A percentile compares a stretch with the other conserved stretches of the same genome.
Conservation (phyloP, 2,888 invertebrate species). For the Cynaeus angustus region DNA sequence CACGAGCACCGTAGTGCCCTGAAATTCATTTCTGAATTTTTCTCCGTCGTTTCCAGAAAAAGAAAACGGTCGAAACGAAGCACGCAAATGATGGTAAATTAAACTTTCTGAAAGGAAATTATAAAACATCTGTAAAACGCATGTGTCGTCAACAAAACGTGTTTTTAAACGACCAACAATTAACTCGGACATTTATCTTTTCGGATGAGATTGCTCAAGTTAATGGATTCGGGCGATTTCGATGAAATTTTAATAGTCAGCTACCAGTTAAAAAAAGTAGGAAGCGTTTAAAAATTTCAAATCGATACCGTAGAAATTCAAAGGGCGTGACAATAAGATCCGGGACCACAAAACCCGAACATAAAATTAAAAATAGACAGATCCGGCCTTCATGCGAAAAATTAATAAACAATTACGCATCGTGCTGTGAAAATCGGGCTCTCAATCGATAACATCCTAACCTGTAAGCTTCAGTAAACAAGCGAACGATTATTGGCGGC, state of each 20-base stretch:
- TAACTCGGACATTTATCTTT: conserved; percentile 34
- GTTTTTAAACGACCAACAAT: conserved; percentile 36
- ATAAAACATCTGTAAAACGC: conserved; percentile 29
- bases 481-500: conserved; percentile 30
- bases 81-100: conserved; percentile 5
- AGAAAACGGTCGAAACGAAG: background rate
- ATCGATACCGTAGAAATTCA: too few species aligned
- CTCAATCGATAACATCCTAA: conserved; percentile 45
- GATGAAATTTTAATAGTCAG: conserved; percentile 12
- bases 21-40: too few species aligned
- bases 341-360: conserved; percentile 1
- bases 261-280: background rate
- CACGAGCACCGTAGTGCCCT: too few species aligned
- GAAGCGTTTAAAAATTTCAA: too few species aligned
- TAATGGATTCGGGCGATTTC: conserved; percentile 32
- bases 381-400: conserved; percentile 22
- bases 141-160: conserved; percentile 30
- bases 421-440: conserved; percentile 31
- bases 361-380: conserved; percentile 12
- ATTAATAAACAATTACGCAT: conserved; percentile 38
- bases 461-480: conserved; percentile 41
- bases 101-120: background rate
- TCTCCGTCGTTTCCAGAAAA: too few species aligned
- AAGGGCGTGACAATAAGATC: background rate
- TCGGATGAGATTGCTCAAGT: conserved; percentile 9